Percentiles rank a stretch among this genome's conserved stretches.
phyloP scores from a whole-genome alignment of 2,797 vertebrate species.

The Acipenser ruthenus region DNA sequence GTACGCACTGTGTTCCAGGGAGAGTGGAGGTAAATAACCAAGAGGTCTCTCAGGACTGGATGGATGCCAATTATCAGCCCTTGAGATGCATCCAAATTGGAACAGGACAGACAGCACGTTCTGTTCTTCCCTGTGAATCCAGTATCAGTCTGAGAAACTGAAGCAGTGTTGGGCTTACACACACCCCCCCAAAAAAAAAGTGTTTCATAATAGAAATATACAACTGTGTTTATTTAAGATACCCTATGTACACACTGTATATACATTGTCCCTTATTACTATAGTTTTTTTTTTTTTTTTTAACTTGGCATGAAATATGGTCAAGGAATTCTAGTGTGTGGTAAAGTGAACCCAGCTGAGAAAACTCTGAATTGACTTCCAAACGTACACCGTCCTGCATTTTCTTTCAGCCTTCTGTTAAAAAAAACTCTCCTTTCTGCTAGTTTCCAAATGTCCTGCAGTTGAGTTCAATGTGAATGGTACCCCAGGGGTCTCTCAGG shows the following conservation, averaged over 20 bases:
- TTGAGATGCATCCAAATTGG: not conserved
- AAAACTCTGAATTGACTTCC: not conserved
- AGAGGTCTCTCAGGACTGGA: not conserved
- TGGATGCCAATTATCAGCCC: not conserved
- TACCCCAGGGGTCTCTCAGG: conserved; percentile 49
- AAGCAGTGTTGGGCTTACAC: not conserved
- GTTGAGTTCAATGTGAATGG: not conserved
- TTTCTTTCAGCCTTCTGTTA: too few species aligned
- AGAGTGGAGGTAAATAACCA: not conserved
- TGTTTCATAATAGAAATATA: not conserved
- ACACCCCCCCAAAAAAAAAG: not conserved
- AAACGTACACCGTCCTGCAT: not conserved
- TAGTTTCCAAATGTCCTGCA: not conserved
- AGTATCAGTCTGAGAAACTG: not conserved
- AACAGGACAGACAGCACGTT: not conserved
- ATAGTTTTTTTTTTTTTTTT: too few species aligned
- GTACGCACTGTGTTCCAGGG: not conserved
- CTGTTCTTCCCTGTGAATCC: not conserved
- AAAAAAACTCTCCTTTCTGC: not conserved
- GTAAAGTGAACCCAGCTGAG: not conserved
- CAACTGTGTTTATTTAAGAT: not conserved
- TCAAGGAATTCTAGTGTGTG: not conserved
- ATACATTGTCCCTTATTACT: not conserved
- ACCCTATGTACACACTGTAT: not conserved
- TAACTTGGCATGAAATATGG: not conserved